phyloP scores from a whole-genome alignment of 2,113 vertebrate genomes.

The Rhipidura dahli region DNA sequence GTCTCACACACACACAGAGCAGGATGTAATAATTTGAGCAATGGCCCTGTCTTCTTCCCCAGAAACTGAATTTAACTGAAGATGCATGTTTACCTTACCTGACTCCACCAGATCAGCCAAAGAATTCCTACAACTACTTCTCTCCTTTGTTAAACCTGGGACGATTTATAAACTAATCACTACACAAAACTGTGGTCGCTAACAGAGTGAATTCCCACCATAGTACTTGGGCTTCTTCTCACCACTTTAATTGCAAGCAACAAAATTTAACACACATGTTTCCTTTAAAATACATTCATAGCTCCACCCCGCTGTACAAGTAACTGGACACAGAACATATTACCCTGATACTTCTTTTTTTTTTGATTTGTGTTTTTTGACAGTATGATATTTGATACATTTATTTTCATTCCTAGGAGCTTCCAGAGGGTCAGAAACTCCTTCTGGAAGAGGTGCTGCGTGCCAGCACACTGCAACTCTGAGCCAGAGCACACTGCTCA shows the following conservation, averaged over 20 bases:
- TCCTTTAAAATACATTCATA: background rate
- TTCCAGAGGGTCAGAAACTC: background rate
- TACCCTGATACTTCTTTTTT: background rate
- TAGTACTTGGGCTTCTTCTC: background rate
- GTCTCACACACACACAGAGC: background rate
- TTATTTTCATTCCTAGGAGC: background rate
- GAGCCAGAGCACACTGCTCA: fast-evolving
- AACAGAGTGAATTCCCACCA: background rate
- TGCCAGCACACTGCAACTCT: fast-evolving
- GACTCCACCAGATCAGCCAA: background rate
- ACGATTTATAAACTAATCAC: background rate
- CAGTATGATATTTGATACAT: background rate
- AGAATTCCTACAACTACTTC: background rate
- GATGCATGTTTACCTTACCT: background rate
- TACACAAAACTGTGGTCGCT: background rate
- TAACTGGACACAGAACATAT: background rate
- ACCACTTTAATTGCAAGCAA: background rate
- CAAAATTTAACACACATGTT: background rate
- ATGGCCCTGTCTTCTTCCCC: background rate
- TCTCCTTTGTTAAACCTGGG: background rate
- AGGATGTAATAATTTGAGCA: background rate
- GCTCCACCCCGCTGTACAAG: background rate
- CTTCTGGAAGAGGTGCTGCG: background rate
- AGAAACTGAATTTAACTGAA: background rate
- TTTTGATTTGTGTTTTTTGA: background rate